Evolutionary conservation across 2,888 invertebrate genomes (phyloP).

Genomic region (Imbricaverruca yamaguchii): DNA sequence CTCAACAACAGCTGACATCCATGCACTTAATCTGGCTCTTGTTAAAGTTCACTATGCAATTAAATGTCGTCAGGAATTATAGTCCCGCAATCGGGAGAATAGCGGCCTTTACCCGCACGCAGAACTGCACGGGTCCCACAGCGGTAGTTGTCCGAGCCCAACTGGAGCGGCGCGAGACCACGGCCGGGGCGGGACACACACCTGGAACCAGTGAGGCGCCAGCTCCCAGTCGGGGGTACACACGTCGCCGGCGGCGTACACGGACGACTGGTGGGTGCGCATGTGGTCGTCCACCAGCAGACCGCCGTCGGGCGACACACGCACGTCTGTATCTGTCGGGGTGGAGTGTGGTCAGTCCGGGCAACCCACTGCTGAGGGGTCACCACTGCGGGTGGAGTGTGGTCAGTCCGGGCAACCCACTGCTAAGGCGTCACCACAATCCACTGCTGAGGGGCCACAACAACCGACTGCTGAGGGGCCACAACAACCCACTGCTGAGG

Average conservation of each 20-base stretch:
- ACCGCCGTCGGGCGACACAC: constrained; percentile 60
- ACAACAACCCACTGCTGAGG: too few relatives aligned
- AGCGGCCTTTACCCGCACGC: too few relatives aligned
- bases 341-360: neutral
- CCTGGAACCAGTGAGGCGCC: constrained; percentile 70
- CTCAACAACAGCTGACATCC: too few relatives aligned
- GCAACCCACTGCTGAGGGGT: constrained; percentile 25
- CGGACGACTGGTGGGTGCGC: constrained; percentile 63
- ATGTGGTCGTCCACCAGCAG: constrained; percentile 76
- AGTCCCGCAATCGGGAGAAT: too few relatives aligned
- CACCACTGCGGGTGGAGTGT: neutral
- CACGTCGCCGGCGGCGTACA: constrained; percentile 95
- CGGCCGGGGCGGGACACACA: constrained; percentile 27
- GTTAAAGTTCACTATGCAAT: too few relatives aligned
- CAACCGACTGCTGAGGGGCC: too few relatives aligned
- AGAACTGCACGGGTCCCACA: too few relatives aligned
- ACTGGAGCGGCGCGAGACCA: too few relatives aligned
- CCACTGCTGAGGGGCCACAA: constrained; percentile 24
- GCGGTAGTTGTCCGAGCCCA: too few relatives aligned
- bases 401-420: constrained; percentile 23
- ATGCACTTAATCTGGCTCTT: too few relatives aligned
- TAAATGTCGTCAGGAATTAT: too few relatives aligned
- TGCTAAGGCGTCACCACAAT: neutral
- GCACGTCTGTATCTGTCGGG: constrained; percentile 26
- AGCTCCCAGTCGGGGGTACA: constrained; percentile 71